Conservation (phyloP, 2,113 vertebrate genomes). For the human region DNA sequence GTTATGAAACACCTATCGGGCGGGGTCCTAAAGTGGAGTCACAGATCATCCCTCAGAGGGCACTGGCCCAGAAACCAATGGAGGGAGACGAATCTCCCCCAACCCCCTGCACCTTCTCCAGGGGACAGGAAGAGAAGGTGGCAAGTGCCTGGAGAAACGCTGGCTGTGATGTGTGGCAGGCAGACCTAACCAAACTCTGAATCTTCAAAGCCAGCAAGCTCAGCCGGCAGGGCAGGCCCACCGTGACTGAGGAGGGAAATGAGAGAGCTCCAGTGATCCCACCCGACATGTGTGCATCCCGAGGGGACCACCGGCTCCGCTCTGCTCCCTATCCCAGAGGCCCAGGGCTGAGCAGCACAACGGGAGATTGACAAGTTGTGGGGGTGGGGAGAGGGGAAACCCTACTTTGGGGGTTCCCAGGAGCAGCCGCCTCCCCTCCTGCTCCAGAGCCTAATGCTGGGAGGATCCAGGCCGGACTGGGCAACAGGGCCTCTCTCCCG, state of each 20-base stretch:
- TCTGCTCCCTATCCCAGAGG: not conserved
- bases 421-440: too few relatives aligned
- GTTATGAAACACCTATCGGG: not conserved
- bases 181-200: not conserved
- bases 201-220: too few relatives aligned
- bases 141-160: not conserved
- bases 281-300: too few relatives aligned
- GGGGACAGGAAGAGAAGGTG: not conserved
- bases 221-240: not conserved
- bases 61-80: too few relatives aligned
- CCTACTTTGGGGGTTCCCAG: not conserved
- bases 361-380: rapidly evolving
- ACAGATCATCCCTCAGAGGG: not conserved
- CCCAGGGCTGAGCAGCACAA: not conserved
- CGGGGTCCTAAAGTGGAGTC: not conserved
- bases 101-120: not conserved
- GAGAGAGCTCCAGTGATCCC: too few relatives aligned
- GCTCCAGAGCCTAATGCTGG: too few relatives aligned
- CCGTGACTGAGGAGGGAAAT: too few relatives aligned
- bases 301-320: too few relatives aligned
- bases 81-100: not conserved
- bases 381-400: not conserved
- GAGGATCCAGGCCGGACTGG: not conserved
- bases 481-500: rapidly evolving
- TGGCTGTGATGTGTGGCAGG: not conserved